These are phyloP conservation scores for Triplophysa yarkandensis DNA, from an alignment of 2,797 vertebrate species.

Conservation along the genomic window DNA sequence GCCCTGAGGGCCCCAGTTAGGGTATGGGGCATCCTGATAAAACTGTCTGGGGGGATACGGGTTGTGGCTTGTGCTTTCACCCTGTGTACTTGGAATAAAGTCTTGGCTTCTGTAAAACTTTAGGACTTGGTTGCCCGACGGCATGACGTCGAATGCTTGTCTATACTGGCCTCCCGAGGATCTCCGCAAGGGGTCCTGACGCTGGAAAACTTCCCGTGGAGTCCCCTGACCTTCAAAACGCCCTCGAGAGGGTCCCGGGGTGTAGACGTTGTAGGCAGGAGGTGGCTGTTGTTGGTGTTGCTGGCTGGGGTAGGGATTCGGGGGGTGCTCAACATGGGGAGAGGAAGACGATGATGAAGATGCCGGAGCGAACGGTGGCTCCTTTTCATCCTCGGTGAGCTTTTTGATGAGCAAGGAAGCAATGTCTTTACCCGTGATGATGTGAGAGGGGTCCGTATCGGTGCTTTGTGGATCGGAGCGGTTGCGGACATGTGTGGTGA, in stretches of 20 bases:
- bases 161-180: slow-evolving; percentile 64
- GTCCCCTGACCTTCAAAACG: slow-evolving; percentile 38
- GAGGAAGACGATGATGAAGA: slow-evolving; percentile 58
- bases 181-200: slow-evolving; percentile 59
- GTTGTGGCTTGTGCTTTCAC: slow-evolving; percentile 51
- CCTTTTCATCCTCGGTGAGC: slow-evolving; percentile 62
- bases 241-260: slow-evolving; percentile 52
- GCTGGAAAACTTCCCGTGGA: slow-evolving; percentile 53
- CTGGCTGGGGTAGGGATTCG: slow-evolving; percentile 61
- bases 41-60: slow-evolving; percentile 56
- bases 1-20: slow-evolving; percentile 45
- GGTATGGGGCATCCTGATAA: slow-evolving; percentile 57
- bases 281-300: slow-evolving; percentile 50
- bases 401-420: slow-evolving; percentile 64
- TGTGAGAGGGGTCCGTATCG: slow-evolving; percentile 29
- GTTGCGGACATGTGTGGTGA: slow-evolving; percentile 55
- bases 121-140: slow-evolving; percentile 65
- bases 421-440: slow-evolving; percentile 63
- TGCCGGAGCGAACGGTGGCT: slow-evolving; percentile 42
- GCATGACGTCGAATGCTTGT: slow-evolving; percentile 67
- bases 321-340: slow-evolving; percentile 56
- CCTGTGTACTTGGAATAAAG: slow-evolving; percentile 50
- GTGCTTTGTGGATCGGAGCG: slow-evolving; percentile 61
- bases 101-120: slow-evolving; percentile 65
- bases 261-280: slow-evolving; percentile 62